A percentile compares a stretch with the other conserved stretches of the same genome.
phyloP scores from a whole-genome alignment of 2,888 invertebrate species.

The Trachelus troglodyta region DNA sequence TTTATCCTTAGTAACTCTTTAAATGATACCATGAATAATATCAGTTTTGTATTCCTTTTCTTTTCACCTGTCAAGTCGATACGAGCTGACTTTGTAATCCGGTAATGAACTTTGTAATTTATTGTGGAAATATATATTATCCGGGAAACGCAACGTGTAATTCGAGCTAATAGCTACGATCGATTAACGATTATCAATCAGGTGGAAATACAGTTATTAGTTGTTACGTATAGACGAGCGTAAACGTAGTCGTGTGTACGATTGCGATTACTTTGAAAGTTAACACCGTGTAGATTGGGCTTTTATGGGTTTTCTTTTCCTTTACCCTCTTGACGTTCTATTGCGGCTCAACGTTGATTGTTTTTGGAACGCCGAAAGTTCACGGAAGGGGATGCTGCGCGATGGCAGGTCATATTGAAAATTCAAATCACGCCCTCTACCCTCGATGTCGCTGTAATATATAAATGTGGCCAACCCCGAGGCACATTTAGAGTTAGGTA shows the following conservation, averaged over 20 bases:
- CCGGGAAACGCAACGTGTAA: background rate
- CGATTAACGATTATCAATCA: background rate
- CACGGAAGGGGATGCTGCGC: background rate
- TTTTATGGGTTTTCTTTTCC: background rate
- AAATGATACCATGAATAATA: background rate
- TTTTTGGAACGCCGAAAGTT: background rate
- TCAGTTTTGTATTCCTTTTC: background rate
- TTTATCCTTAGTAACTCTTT: background rate
- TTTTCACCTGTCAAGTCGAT: background rate
- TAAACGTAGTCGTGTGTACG: background rate
- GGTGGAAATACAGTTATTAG: background rate
- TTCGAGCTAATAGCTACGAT: background rate
- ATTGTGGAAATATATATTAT: background rate
- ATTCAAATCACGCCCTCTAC: background rate
- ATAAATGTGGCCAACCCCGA: background rate
- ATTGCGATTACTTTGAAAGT: background rate
- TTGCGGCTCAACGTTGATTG: background rate
- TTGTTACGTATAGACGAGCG: background rate
- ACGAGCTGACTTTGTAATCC: background rate
- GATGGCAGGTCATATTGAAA: background rate
- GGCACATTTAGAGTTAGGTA: background rate
- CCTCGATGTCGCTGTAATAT: background rate
- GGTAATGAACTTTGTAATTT: background rate
- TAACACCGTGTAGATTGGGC: background rate
- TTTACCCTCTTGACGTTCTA: background rate